Evolutionary conservation across 2,888 invertebrate species (phyloP).

Genomic region (Camponotus fellah): DNA sequence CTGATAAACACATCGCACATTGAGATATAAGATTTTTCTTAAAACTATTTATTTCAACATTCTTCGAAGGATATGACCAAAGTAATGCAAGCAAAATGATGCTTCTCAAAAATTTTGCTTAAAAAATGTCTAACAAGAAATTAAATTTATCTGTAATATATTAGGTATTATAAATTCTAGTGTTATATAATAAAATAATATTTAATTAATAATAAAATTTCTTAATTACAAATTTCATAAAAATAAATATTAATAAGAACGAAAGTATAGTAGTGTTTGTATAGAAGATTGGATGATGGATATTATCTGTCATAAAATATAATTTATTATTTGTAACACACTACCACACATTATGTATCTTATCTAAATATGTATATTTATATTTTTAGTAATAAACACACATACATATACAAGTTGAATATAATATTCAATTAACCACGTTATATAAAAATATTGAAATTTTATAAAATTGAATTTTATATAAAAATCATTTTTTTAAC

Average conservation of each 20-base stretch:
- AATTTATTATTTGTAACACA: not conserved
- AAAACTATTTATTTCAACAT: constrained; percentile 30
- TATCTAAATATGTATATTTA: not conserved
- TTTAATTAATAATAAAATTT: too few relatives aligned
- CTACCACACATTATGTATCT: not conserved
- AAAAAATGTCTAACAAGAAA: not conserved
- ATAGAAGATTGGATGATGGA: not conserved
- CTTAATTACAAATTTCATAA: constrained; percentile 12
- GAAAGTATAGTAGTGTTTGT: not conserved
- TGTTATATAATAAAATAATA: not conserved
- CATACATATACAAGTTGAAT: not conserved
- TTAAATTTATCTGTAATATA: not conserved
- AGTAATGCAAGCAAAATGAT: constrained; percentile 5
- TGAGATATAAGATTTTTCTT: not conserved
- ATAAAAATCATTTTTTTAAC: not conserved
- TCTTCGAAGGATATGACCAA: not conserved
- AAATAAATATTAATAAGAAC: constrained; percentile 8
- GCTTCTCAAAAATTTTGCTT: not conserved
- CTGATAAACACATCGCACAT: constrained; percentile 18
- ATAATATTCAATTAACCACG: constrained; percentile 2
- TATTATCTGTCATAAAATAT: not conserved
- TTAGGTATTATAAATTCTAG: not conserved
- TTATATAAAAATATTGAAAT: not conserved
- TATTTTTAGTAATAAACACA: not conserved
- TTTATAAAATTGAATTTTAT: not conserved